phyloP scores from a whole-genome alignment of 2,888 invertebrate genomes.

The Agonopterix heracliana region DNA sequence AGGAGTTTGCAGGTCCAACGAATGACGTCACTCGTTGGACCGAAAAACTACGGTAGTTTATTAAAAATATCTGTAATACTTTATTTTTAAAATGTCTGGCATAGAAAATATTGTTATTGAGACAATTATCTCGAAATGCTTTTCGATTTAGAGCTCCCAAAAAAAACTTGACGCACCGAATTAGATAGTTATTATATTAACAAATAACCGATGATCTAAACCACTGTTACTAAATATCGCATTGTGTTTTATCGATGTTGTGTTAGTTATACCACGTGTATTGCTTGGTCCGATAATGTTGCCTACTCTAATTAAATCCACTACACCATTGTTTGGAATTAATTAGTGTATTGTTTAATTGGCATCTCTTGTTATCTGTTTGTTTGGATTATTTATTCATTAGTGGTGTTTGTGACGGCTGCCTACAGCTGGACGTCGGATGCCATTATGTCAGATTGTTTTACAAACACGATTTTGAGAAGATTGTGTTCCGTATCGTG shows the following conservation, averaged over 20 bases:
- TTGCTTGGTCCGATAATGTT: conserved; percentile 28
- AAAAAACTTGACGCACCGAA: no score
- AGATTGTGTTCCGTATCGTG: no score
- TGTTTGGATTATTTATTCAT: conserved; percentile 75
- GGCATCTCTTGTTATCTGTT: conserved; percentile 76
- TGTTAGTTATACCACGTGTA: conserved; percentile 13
- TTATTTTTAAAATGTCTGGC: no score
- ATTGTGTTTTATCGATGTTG: conserved; percentile 35
- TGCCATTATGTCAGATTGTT: conserved; percentile 24
- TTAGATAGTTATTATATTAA: no score
- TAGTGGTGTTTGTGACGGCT: conserved; percentile 69
- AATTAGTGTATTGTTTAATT: conserved; percentile 77
- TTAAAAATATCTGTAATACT: no score
- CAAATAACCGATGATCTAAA: conserved; percentile 11
- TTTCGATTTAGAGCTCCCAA: no score
- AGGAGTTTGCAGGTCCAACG: no score
- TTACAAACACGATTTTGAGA: not conserved
- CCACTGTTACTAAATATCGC: conserved; percentile 40
- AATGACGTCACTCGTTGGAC: no score
- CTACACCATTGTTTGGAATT: conserved; percentile 76
- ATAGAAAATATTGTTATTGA: no score
- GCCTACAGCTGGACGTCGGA: conserved; percentile 26
- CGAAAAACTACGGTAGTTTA: no score
- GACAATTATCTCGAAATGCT: no score
- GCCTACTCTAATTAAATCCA: conserved; percentile 72